These are phyloP conservation scores for Zaprionus lachaisei DNA, from an alignment of 1,140 invertebrate species.

Conservation along the genomic window DNA sequence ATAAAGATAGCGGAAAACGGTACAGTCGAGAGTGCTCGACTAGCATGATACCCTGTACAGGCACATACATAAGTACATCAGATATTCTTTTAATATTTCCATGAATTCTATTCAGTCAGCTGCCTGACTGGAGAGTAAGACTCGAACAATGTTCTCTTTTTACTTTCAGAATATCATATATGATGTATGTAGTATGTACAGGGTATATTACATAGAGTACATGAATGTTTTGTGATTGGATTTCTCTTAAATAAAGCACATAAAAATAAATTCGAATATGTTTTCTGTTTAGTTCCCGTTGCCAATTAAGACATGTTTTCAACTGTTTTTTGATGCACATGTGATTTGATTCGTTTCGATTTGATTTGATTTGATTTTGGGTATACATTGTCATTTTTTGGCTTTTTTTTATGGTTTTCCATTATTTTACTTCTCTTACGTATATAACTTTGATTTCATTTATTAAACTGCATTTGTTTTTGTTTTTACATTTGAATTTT, in stretches of 20 bases:
- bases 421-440: not conserved
- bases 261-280: constrained; percentile 8
- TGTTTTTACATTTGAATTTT: constrained; percentile 4
- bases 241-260: not conserved
- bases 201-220: not conserved
- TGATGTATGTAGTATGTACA: not conserved
- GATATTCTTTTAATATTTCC: not conserved
- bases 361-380: constrained; percentile 13
- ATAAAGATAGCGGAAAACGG: constrained; percentile 1
- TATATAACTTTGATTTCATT: constrained; percentile 1
- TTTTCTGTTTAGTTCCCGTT: constrained; percentile 12
- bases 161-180: not conserved
- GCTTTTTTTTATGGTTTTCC: constrained; percentile 8
- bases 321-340: constrained; percentile 11
- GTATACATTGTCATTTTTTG: constrained; percentile 28
- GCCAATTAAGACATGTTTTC: not conserved
- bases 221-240: not conserved
- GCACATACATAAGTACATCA: not conserved
- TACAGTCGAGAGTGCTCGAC: constrained; percentile 2
- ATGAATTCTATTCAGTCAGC: too few species aligned
- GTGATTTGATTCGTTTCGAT: constrained; percentile 15
- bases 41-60: constrained; percentile 15
- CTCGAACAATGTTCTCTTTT: too few species aligned
- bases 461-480: not conserved
- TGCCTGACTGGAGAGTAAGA: too few species aligned